A percentile compares a stretch with the other conserved stretches of the same genome.
Conservation (phyloP, 2,113 vertebrate genomes). For the Pantherophis guttatus region DNA sequence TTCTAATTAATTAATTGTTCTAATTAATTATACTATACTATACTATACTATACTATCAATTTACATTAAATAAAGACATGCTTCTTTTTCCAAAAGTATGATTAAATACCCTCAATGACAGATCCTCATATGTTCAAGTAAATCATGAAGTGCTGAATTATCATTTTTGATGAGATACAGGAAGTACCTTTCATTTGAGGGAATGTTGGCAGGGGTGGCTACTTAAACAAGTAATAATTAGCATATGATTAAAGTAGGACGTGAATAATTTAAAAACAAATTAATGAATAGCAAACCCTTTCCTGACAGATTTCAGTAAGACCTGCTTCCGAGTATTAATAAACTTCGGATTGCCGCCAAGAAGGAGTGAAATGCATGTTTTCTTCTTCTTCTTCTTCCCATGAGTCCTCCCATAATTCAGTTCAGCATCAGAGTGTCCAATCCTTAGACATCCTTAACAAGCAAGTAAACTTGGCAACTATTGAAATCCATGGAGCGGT, state of each 20-base stretch:
- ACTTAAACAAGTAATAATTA: not conserved
- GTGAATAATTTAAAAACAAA: not conserved
- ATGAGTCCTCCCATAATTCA: conserved; percentile 6
- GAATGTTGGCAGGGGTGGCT: not conserved
- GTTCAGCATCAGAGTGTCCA: not conserved
- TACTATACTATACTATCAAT: not conserved
- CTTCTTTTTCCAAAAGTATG: not conserved
- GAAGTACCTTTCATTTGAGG: not conserved
- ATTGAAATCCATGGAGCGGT: not conserved
- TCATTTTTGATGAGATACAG: not conserved
- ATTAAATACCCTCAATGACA: not conserved
- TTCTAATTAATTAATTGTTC: too few relatives aligned
- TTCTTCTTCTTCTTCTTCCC: conserved; percentile 8
- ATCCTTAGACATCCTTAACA: not conserved
- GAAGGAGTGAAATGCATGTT: not conserved
- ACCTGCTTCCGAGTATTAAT: not conserved
- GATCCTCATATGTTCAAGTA: not conserved
- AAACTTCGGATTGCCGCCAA: not conserved
- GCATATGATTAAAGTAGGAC: not conserved
- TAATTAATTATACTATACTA: too few relatives aligned
- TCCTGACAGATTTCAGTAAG: not conserved
- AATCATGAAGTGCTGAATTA: not conserved
- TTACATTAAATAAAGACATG: not conserved
- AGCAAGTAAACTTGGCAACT: conserved; percentile 8
- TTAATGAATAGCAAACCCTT: not conserved